Conservation (phyloP, 1,140 invertebrate genomes). For the fruit fly (Drosophila melanogaster) region DNA sequence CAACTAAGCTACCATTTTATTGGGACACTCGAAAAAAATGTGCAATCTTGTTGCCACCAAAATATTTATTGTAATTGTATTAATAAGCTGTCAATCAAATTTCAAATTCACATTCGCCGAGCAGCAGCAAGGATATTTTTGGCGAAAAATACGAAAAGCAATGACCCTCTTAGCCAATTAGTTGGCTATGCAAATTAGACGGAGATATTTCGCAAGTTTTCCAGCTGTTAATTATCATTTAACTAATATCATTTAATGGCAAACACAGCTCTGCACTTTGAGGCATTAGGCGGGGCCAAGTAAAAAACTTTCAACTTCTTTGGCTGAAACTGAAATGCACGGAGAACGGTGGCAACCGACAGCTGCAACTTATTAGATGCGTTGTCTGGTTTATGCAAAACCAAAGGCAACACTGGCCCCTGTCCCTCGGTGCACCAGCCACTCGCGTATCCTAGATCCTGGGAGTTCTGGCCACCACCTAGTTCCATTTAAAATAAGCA, state of each 20-base stretch:
- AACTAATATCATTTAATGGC: constrained; percentile 78
- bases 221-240: constrained; percentile 68
- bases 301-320: constrained; percentile 46
- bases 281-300: constrained; percentile 51
- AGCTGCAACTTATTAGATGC: constrained; percentile 79
- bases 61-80: neutral
- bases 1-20: constrained; percentile 22
- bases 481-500: constrained; percentile 77
- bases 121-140: constrained; percentile 6
- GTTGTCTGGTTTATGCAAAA: constrained; percentile 71
- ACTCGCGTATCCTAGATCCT: constrained; percentile 1
- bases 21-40: neutral
- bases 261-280: constrained; percentile 75
- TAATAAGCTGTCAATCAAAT: neutral
- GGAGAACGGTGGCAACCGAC: constrained; percentile 36
- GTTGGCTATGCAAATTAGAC: constrained; percentile 66
- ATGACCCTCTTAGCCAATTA: constrained; percentile 76
- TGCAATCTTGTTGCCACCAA: neutral
- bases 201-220: constrained; percentile 57
- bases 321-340: constrained; percentile 5
- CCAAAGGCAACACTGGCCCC: constrained; percentile 69
- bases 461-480: constrained; percentile 18
- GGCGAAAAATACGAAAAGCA: constrained; percentile 51
- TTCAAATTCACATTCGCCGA: neutral
- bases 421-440: constrained; percentile 3